These are phyloP conservation scores for Gallinago nigripennis DNA, from an alignment of 2,797 vertebrate genomes.

Conservation along the genomic window DNA sequence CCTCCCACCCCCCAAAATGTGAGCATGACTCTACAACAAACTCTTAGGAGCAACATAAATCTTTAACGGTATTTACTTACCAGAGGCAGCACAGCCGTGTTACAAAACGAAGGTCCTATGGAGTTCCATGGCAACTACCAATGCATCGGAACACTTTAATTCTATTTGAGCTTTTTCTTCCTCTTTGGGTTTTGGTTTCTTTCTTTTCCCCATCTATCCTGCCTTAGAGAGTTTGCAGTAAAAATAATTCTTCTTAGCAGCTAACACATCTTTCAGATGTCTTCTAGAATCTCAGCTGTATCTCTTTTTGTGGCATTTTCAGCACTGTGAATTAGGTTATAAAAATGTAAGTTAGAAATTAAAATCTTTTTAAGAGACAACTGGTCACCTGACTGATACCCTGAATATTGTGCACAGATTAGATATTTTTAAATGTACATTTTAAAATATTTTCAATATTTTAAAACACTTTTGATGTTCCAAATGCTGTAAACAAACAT, in stretches of 20 bases:
- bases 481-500: not conserved
- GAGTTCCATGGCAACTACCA: constrained; percentile 4
- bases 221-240: not conserved
- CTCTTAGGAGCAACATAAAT: not conserved
- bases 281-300: not conserved
- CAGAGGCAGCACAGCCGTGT: not conserved
- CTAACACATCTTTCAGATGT: not conserved
- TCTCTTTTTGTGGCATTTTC: not conserved
- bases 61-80: not conserved
- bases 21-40: not conserved
- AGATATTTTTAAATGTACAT: not conserved
- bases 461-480: not conserved
- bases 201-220: not conserved
- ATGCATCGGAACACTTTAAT: not conserved
- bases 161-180: not conserved
- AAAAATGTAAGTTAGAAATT: not conserved
- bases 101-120: not conserved
- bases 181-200: not conserved
- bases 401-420: not conserved
- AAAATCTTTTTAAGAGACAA: not conserved
- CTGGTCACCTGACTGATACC: not conserved
- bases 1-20: not conserved
- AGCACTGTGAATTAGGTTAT: not conserved
- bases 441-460: not conserved
- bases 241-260: not conserved